Evolutionary conservation across 1,140 invertebrate species (phyloP), one percentile per base, ranked within the genome.

Genomic region (Halictus rubicundus): DNA sequence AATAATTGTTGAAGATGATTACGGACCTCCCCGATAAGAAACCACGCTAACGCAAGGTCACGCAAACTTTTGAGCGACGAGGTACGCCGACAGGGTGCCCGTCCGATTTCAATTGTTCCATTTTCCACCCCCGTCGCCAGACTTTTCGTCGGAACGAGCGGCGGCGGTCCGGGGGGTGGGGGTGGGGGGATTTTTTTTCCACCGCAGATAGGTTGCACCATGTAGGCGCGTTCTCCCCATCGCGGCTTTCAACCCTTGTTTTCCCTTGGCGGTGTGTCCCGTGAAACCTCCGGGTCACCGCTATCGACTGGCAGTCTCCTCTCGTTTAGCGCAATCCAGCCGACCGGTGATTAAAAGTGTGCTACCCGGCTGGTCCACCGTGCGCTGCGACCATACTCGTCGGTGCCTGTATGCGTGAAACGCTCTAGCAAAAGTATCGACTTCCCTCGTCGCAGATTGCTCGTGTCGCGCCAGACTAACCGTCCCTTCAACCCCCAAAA

Each of bases 301-400:
- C 74, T 63, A 73, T 82, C 46, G 61, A 57, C 9, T 54, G 64
- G 25, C 73, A 73, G 78, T 84, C 70, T 84, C 74, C 79, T 85
- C 74, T 80, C 85, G 87, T 86, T 88, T 87, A 84, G 81, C 84
- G 78, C 82, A 88, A 87, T 86, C 80, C 81, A 81, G 76, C 81
- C 83, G 83, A 85, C 88, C 83, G 68, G 87, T 88, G 89, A 90
- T 90, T 90, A 88, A 90, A 90, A 89, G 81, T 85, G 82, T 63
- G 81, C 82, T n/a, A 78, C 61, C 73, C 42, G 83, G 80, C 74
- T 78, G 70, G 77, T 70, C 85, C 37, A 9, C 66, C 78, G 79
- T 72, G 61, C 23, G 79, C 69, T 39, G 64, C 2, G 6, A 57
- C 68, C 27, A 78, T 71, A 27, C 32, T 32, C 32, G 63, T 68